Evolutionary conservation across 2,888 invertebrate genomes (phyloP).

Genomic region (Pseudolycoriella hygida): DNA sequence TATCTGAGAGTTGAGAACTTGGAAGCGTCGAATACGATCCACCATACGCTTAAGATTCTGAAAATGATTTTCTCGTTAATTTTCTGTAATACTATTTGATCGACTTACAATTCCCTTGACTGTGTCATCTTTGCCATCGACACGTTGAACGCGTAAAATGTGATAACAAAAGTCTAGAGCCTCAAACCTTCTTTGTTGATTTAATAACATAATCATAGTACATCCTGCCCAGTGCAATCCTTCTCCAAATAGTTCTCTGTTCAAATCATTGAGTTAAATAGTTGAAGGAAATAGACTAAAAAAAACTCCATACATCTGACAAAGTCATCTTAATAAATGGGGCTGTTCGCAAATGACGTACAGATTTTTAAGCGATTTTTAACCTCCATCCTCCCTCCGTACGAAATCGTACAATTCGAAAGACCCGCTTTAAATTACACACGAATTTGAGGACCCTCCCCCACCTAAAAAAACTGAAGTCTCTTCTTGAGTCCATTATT

Average conservation of each 20-base stretch:
- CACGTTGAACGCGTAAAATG: constrained; percentile 83
- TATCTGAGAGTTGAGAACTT: constrained; percentile 95
- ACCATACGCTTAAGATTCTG: constrained; percentile 92
- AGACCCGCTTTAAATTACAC: too few species aligned
- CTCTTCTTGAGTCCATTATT: too few species aligned
- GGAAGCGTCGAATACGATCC: constrained; percentile 91
- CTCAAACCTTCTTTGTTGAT: constrained; percentile 91
- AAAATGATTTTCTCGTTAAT: neutral
- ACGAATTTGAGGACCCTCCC: too few species aligned
- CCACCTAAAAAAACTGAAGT: too few species aligned
- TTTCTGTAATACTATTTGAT: neutral
- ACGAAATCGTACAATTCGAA: too few species aligned
- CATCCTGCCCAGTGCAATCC: constrained; percentile 98
- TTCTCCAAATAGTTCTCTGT: constrained; percentile 92
- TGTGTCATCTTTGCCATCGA: constrained; percentile 88
- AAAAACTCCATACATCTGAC: too few species aligned
- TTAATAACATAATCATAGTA: constrained; percentile 84
- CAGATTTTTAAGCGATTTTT: too few species aligned
- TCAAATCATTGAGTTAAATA: constrained; percentile 12
- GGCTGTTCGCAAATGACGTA: too few species aligned
- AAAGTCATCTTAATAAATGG: too few species aligned
- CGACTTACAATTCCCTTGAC: constrained; percentile 85
- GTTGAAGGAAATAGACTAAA: too few species aligned
- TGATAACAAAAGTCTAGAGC: constrained; percentile 98
- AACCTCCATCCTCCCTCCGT: too few species aligned